Evolutionary conservation across 2,888 invertebrate species (phyloP).

Genomic region (Limnephilus lunatus): DNA sequence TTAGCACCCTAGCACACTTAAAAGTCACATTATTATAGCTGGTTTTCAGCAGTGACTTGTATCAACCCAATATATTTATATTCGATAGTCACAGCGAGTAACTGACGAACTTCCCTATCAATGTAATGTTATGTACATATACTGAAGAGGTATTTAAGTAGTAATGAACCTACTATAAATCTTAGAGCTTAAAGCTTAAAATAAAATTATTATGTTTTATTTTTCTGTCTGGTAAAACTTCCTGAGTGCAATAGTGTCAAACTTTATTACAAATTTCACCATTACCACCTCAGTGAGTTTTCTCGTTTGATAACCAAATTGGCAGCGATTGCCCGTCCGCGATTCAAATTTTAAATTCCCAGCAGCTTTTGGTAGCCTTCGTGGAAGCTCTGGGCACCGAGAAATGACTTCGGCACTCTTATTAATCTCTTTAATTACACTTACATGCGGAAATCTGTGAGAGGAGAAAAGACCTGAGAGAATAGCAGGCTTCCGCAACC

Average conservation of each 20-base stretch:
- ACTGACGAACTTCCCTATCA: no score
- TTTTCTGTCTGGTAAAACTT: neutral
- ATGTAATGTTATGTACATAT: no score
- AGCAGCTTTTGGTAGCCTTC: constrained; percentile 5
- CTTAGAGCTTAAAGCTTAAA: no score
- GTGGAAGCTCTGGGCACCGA: neutral
- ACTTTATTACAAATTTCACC: neutral
- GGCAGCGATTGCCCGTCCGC: neutral
- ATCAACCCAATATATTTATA: no score
- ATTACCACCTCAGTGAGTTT: neutral
- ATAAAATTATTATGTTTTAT: neutral
- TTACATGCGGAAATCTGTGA: constrained; percentile 56
- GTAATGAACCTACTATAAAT: no score
- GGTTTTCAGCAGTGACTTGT: no score
- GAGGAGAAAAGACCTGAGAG: neutral
- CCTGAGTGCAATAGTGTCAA: neutral
- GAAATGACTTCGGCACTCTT: constrained; percentile 39
- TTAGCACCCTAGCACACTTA: no score
- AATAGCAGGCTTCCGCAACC: neutral
- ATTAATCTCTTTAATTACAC: constrained; percentile 61
- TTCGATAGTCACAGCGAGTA: no score
- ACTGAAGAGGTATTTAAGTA: no score
- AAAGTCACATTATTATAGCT: no score
- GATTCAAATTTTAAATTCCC: constrained; percentile 1
- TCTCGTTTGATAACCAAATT: neutral